Percentiles rank a stretch among this genome's conserved stretches.
Conservation (phyloP, 2,797 vertebrate genomes). For the Tinamus major region DNA sequence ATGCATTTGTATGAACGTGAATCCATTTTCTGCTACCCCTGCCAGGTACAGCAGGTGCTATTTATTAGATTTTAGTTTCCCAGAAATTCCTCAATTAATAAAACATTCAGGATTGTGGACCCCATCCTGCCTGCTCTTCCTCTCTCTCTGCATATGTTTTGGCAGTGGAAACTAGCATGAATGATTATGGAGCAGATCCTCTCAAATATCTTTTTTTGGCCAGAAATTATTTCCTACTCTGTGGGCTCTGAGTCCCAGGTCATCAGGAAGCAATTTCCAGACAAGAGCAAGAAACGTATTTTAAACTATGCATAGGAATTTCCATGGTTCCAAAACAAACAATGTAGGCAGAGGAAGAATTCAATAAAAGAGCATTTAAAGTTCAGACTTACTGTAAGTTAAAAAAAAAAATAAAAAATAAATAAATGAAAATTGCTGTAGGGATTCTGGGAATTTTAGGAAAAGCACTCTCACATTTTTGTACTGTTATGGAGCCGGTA, state of each 20-base stretch:
- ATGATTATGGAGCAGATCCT: accelerated
- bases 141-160: not conserved
- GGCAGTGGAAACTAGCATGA: not conserved
- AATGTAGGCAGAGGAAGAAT: not conserved
- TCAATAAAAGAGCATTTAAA: not conserved
- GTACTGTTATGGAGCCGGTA: not conserved
- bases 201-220: not conserved
- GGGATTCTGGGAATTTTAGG: not conserved
- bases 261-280: conserved; percentile 36
- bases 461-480: not conserved
- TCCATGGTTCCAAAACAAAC: not conserved
- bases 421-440: not conserved
- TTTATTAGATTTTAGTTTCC: conserved; percentile 22
- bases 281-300: not conserved
- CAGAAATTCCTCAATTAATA: conserved; percentile 15
- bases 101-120: not conserved
- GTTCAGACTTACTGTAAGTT: not conserved
- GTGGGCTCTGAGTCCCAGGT: not conserved
- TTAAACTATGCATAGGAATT: not conserved
- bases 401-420: too few species aligned
- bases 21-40: not conserved
- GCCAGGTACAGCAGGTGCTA: conserved; percentile 42
- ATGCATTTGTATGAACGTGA: not conserved
- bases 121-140: not conserved
- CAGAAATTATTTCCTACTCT: not conserved